Evolutionary conservation across 1,140 invertebrate genomes (phyloP).

Genomic region (Diprion similis): DNA sequence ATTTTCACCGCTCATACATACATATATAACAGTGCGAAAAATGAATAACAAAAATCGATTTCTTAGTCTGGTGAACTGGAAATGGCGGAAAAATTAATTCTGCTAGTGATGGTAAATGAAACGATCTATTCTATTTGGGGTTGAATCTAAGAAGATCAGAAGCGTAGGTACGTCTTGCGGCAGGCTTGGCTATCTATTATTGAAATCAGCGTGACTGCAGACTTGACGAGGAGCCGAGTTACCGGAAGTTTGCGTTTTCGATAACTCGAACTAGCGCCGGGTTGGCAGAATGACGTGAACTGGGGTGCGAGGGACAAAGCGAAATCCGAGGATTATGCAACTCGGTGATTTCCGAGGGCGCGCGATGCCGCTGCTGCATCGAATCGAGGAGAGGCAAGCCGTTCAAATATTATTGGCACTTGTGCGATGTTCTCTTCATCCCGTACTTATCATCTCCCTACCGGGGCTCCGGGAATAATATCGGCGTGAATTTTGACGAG

Average conservation of each 20-base stretch:
- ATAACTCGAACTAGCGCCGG: background rate
- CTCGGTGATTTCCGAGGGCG: background rate
- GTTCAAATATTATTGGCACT: conserved; percentile 5
- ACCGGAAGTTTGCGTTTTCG: background rate
- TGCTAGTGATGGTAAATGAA: too few relatives aligned
- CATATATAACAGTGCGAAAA: too few relatives aligned
- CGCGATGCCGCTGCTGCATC: background rate
- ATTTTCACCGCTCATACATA: too few relatives aligned
- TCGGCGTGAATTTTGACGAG: background rate
- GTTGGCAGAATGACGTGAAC: background rate
- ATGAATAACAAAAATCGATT: too few relatives aligned
- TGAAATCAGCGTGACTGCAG: background rate
- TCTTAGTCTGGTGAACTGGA: too few relatives aligned
- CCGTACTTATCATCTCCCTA: background rate
- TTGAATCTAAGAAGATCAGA: too few relatives aligned
- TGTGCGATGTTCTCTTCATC: background rate
- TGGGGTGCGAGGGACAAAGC: background rate
- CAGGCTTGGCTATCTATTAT: background rate
- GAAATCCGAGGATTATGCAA: conserved; percentile 3
- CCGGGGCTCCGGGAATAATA: background rate
- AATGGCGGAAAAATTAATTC: too few relatives aligned
- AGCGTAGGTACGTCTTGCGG: background rate
- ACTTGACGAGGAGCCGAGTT: background rate
- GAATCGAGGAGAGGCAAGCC: background rate
- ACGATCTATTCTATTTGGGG: too few relatives aligned